Evolutionary conservation across 2,888 invertebrate genomes (phyloP), one percentile per base, ranked within the genome.

Genomic region (Standfussiana lucernea): DNA sequence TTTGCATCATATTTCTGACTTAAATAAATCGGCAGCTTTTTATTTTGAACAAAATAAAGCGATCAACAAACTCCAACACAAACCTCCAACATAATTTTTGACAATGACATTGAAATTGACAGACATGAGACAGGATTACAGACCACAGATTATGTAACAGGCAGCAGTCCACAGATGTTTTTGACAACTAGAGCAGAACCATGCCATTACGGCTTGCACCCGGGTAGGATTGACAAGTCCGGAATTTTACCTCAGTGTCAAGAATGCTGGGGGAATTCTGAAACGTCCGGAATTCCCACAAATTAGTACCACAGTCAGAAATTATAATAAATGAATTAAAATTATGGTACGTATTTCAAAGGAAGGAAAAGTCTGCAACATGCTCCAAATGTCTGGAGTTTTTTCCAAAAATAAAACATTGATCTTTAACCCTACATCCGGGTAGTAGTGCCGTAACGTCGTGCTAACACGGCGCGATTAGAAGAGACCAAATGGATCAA

Each of bases 1-100:
- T 82, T 21, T 71, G 65, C 83, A 82, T 85, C 32, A 28, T 82
- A 56, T 32, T 56, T 65, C 18, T 73, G 21, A 50, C 42, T 21
- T 35, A 21, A 1, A 74, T 35, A 21, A 1, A 74, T 0, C 5
- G 28, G 6, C 8, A 50, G 24, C 8, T 59, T 47, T 67, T 53
- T 45, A 28, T 53, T 35, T 62, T 11, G 6, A 37, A 28, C 24
- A 50, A 77, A 61, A 4, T n/a, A 66, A 32, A 76, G 32, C 1
- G 13, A 6, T 21, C 50, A 53, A 28, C 28, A 53, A 8, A 10
- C 24, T 21, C 13, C n/a, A 21, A 21, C 42, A 42, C 64, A 8
- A 24, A 47, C 0, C 47, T 37, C 24, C 24, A 62, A n/a, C n/a
- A n/a, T n/a, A n/a, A n/a, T n/a, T 32, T 18, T 8, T 59, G 28